Conservation (phyloP, 23 tunicate genomes). For the Corella eumyota region DNA sequence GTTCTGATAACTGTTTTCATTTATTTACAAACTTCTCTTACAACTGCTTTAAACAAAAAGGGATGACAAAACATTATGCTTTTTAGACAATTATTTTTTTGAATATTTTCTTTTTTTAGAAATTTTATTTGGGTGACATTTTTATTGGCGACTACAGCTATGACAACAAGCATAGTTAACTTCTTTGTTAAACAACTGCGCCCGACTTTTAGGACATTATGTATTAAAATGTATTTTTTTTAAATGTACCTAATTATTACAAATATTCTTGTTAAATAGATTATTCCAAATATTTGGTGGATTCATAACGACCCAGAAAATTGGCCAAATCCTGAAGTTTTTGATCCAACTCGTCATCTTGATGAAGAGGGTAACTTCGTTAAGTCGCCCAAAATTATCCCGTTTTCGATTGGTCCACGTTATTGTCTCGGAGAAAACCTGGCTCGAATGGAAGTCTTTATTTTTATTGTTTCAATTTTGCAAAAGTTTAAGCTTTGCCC, state of each 20-base stretch:
- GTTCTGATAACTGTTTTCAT: no score
- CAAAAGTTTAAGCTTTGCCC: constrained; percentile 17
- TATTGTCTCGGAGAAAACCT: constrained; percentile 23
- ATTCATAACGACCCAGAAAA: constrained; percentile 2
- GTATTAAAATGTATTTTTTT: not conserved
- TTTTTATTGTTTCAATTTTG: constrained; percentile 8
- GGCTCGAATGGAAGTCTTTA: constrained; percentile 26
- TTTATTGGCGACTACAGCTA: no score
- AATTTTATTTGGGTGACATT: no score
- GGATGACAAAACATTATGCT: no score
- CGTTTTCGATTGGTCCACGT: constrained; percentile 30
- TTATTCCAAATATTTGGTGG: not conserved
- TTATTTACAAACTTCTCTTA: no score
- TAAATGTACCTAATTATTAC: not conserved
- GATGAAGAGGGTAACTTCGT: constrained; percentile 30
- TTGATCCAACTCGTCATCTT: constrained; percentile 21
- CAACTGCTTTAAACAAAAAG: no score
- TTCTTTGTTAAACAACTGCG: no score
- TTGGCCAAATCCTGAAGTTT: constrained; percentile 13
- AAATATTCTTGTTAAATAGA: not conserved
- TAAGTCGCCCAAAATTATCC: constrained; percentile 14
- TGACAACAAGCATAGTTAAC: no score
- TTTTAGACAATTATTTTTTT: no score
- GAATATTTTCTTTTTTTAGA: no score
- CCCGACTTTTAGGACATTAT: no score